Percentiles rank a stretch among this genome's conserved stretches.
Conservation (phyloP, 2,113 vertebrate species). For the Myrmecobius fasciatus region DNA sequence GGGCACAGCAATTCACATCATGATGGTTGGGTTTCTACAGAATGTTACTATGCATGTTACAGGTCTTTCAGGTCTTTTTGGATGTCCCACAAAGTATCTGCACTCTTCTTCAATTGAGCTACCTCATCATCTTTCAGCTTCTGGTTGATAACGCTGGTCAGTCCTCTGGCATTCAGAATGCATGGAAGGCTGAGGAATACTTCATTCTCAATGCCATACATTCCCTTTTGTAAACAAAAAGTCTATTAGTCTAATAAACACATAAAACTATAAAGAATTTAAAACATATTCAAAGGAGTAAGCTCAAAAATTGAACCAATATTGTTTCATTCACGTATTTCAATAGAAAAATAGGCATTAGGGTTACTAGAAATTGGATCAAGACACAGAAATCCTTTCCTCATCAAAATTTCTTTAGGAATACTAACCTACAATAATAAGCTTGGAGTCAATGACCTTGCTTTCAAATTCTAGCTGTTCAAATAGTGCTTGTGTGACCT, state of each 20-base stretch:
- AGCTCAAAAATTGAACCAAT: neutral
- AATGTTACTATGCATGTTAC: conserved; percentile 70
- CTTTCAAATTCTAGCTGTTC: neutral
- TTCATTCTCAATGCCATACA: conserved; percentile 93
- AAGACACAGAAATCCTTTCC: neutral
- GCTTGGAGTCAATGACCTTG: neutral
- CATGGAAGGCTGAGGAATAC: conserved; percentile 97
- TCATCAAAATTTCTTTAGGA: neutral
- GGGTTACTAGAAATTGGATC: neutral
- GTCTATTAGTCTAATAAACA: neutral
- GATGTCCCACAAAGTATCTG: conserved; percentile 93
- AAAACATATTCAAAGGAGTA: neutral
- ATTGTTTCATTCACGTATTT: neutral
- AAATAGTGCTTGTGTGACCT: neutral
- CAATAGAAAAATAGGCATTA: neutral
- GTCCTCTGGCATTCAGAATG: conserved; percentile 89
- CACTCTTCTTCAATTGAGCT: conserved; percentile 92
- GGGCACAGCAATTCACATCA: conserved; percentile 52
- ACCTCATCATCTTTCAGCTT: conserved; percentile 93
- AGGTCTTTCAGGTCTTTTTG: conserved; percentile 97
- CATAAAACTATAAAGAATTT: neutral
- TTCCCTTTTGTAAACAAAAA: conserved; percentile 84
- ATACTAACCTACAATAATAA: neutral
- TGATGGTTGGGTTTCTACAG: conserved; percentile 57
- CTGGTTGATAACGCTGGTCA: conserved; percentile 94